Evolutionary conservation across 2,888 invertebrate species (phyloP).

Genomic region (Cryptosula pallasiana): DNA sequence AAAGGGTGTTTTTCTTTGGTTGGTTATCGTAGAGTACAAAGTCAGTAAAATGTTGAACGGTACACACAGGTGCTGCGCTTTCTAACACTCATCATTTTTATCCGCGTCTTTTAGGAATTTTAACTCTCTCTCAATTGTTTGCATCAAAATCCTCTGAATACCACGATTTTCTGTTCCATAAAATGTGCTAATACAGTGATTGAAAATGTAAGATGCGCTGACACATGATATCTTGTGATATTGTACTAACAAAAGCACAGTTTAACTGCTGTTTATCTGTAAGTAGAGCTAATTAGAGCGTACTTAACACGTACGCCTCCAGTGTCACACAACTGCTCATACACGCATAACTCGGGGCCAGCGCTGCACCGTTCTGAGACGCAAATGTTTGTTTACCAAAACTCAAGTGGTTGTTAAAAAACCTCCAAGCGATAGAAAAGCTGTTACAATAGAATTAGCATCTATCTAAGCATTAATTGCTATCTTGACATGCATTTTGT

Average conservation of each 20-base stretch:
- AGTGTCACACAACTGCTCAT: neutral
- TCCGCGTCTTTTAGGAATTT: too few relatives aligned
- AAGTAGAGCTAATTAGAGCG: neutral
- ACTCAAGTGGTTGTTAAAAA: neutral
- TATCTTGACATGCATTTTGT: neutral
- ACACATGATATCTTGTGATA: too few relatives aligned
- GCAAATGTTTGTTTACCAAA: neutral
- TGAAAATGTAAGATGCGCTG: too few relatives aligned
- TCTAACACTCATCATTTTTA: too few relatives aligned
- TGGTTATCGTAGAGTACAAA: too few relatives aligned
- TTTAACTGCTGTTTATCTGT: neutral
- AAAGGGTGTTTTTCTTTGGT: too few relatives aligned
- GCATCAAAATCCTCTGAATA: too few relatives aligned
- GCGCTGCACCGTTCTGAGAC: neutral
- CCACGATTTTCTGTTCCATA: too few relatives aligned
- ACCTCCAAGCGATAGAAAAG: slow-evolving; percentile 23
- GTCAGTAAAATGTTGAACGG: too few relatives aligned
- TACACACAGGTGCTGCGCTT: too few relatives aligned
- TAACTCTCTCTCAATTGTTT: too few relatives aligned
- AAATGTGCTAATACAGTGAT: too few relatives aligned
- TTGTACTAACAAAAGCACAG: neutral
- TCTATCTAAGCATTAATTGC: neutral
- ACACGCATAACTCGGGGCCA: neutral
- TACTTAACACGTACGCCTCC: neutral
- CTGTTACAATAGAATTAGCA: slow-evolving; percentile 15